Evolutionary conservation across 30 jellyfish, hydroid and myxozoan species (phyloP).

Genomic region (Aurelia aurita): DNA sequence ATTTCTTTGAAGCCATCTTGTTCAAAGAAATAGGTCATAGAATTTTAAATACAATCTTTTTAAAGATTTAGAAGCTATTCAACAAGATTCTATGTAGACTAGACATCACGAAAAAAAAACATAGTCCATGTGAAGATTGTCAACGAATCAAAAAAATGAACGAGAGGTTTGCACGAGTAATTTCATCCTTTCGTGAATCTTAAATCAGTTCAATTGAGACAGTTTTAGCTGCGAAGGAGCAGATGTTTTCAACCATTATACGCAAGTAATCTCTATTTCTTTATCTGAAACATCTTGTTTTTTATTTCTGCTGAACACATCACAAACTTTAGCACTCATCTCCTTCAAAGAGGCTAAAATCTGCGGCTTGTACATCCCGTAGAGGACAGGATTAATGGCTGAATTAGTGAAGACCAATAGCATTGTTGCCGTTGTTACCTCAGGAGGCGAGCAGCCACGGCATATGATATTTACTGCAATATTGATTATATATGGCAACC

Average conservation of each 20-base stretch:
- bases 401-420: slow-evolving; percentile 47
- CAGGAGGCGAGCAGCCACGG: slow-evolving; percentile 41
- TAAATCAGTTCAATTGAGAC: too few species aligned
- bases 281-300: slow-evolving; percentile 11
- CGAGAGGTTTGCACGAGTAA: too few species aligned
- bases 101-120: too few species aligned
- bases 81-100: too few species aligned
- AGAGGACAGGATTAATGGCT: slow-evolving; percentile 69
- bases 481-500: slow-evolving; percentile 67
- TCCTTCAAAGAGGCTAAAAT: slow-evolving; percentile 40
- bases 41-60: too few species aligned
- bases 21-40: too few species aligned
- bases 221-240: too few species aligned
- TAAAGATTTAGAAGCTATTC: too few species aligned
- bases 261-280: slow-evolving; percentile 56
- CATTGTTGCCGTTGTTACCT: slow-evolving; percentile 48
- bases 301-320: slow-evolving; percentile 8
- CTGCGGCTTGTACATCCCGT: slow-evolving; percentile 71
- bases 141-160: too few species aligned
- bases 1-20: too few species aligned
- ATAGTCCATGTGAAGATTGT: too few species aligned
- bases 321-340: neutral
- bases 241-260: neutral
- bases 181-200: too few species aligned
- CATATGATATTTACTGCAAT: slow-evolving; percentile 39